A percentile compares a stretch with the other conserved stretches of the same genome.
Evolutionary conservation across 2,113 vertebrate genomes (phyloP).

Genomic region (Ivindomyrus marchei): DNA sequence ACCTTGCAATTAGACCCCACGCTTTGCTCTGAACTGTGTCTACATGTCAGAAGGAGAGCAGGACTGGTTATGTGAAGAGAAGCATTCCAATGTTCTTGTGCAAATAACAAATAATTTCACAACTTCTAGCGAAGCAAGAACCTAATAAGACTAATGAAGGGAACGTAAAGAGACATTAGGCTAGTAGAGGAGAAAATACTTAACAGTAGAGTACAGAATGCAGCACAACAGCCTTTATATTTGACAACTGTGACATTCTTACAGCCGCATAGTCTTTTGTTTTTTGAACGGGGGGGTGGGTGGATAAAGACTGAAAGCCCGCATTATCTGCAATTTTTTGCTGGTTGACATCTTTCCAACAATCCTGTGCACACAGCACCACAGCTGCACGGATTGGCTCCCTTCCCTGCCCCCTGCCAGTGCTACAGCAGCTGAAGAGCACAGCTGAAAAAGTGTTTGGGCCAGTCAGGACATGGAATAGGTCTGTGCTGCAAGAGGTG

Average conservation of each 20-base stretch:
- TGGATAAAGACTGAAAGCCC: neutral
- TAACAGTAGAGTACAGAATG: neutral
- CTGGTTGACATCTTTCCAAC: neutral
- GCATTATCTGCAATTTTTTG: neutral
- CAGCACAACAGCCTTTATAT: neutral
- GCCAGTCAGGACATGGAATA: conserved; percentile 47
- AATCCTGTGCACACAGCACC: conserved; percentile 42
- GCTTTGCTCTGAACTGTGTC: neutral
- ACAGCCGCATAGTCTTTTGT: neutral
- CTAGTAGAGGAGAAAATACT: neutral
- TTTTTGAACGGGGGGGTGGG: neutral
- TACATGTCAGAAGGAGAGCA: neutral
- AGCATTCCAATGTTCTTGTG: neutral
- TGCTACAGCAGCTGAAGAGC: conserved; percentile 60
- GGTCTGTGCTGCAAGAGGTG: conserved; percentile 60
- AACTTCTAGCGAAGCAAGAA: neutral
- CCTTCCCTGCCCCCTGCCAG: conserved; percentile 46
- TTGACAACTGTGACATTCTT: neutral
- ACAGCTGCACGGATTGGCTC: conserved; percentile 59
- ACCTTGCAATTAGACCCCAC: neutral
- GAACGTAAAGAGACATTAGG: neutral
- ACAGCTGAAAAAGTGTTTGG: conserved; percentile 61
- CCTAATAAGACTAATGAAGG: neutral
- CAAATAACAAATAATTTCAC: neutral
- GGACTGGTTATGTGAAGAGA: neutral